Percentiles rank a stretch among this genome's conserved stretches.
phyloP scores from a whole-genome alignment of 2,113 vertebrate genomes.

The Gymnarchus niloticus region DNA sequence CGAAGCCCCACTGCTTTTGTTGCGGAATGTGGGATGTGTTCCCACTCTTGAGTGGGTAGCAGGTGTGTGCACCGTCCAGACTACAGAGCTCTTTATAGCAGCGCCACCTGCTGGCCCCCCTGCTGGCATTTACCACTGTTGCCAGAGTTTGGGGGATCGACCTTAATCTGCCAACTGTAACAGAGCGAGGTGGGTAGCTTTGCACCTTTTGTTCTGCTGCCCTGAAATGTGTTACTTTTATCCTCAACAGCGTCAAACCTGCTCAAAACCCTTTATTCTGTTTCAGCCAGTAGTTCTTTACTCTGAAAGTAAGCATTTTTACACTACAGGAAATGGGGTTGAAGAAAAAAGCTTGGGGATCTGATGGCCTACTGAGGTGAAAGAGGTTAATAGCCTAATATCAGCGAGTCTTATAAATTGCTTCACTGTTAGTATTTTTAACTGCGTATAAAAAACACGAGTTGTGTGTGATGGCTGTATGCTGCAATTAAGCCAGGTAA shows the following conservation, averaged over 20 bases:
- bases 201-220: background rate
- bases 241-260: background rate
- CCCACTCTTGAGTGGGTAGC: background rate
- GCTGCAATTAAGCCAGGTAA: conserved; percentile 45
- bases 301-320: background rate
- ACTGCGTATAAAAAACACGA: conserved; percentile 40
- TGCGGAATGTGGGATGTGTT: background rate
- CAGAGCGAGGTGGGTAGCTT: background rate
- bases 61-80: background rate
- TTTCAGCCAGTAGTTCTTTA: background rate
- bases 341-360: background rate
- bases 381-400: background rate
- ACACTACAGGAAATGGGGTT: background rate
- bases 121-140: background rate
- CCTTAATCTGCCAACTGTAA: background rate
- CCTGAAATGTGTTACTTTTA: background rate
- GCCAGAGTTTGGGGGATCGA: background rate
- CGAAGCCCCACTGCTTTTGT: background rate
- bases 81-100: background rate
- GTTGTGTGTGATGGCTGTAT: conserved; percentile 48
- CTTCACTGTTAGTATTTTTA: conserved; percentile 41
- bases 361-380: background rate
- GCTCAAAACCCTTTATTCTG: background rate
- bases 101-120: background rate
- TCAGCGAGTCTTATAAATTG: conserved; percentile 37